Evolutionary conservation across 2,113 vertebrate genomes (phyloP), one percentile per base, ranked within the genome.

Genomic region (Prunella himalayana): DNA sequence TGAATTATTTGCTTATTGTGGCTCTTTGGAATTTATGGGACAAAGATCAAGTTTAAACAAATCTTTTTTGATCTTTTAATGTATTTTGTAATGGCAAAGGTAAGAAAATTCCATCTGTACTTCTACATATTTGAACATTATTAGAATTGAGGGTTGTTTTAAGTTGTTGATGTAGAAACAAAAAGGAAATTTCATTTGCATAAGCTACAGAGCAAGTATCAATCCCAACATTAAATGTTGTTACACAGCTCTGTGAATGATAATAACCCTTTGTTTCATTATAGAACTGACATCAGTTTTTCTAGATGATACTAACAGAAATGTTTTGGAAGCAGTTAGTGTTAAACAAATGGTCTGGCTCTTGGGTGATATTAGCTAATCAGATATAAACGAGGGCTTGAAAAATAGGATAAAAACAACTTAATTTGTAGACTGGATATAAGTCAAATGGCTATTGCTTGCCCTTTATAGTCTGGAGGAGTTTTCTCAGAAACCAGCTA

Each of bases 291-390:
- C 60, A 90, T 81, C 53, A 83, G 27, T 78, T 91, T 94, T 96
- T 92, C 76, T 73, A 42, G 82, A 90, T 44, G 56, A 94, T 86
- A 60, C 44, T 59, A 88, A 77, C 31, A 83, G 47, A 90, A 94
- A 88, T 77, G 23, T 81, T 97, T 94, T 0, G 0, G 80, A 97
- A 93, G 72, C 72, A 81, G 89, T 92, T 92, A 81, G 61, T 76
- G 37, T 75, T 89, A 73, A 96, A 96, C n/a, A 92, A 96, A 94
- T 94, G 64, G 60, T 44, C 51, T 63, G 44, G 66, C 79, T 95
- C 75, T 88, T 82, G 50, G 75, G 85, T 95, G 88, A 81, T 77
- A 77, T 93, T 94, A 95, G 42, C 56, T 95, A 94, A 95, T 90
- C 73, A 90, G 56, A 88, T 90, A 88, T 88, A 95, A 96, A 90